phyloP scores from a whole-genome alignment of 2,113 vertebrate genomes.

The Erythrocebus patas region DNA sequence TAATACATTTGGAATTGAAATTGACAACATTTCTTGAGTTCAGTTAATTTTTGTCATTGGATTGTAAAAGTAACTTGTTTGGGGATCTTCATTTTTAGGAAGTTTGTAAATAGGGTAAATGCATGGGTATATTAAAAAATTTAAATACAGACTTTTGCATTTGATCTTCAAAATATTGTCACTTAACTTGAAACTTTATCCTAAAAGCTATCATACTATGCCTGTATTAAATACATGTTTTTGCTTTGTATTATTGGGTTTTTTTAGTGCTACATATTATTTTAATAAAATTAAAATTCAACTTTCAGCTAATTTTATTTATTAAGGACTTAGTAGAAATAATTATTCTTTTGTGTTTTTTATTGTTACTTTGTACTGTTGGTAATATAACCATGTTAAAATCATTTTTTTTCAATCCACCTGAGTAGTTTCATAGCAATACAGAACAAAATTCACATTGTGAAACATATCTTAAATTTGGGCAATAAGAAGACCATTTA shows the following conservation, averaged over 20 bases:
- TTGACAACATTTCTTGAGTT: background rate
- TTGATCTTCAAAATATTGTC: background rate
- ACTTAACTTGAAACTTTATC: background rate
- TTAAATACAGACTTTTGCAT: fast-evolving
- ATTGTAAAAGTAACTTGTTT: background rate
- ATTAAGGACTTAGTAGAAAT: background rate
- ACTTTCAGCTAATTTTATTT: background rate
- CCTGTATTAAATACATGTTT: background rate
- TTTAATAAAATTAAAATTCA: background rate
- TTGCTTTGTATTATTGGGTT: background rate
- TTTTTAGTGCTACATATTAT: background rate
- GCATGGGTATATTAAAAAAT: background rate
- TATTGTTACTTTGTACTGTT: background rate
- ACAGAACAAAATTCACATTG: background rate
- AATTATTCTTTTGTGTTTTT: background rate
- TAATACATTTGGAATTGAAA: slow-evolving; percentile 1
- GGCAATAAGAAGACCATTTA: background rate
- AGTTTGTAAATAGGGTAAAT: background rate
- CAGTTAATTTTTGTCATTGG: background rate
- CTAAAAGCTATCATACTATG: background rate
- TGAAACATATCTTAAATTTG: slow-evolving; percentile 8
- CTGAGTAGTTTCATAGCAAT: background rate
- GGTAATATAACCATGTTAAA: background rate
- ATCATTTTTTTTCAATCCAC: background rate
- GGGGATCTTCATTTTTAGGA: background rate